Evolutionary conservation across 2,888 invertebrate genomes (phyloP), one percentile per base, ranked within the genome.

Genomic region (Sinelater perroti): DNA sequence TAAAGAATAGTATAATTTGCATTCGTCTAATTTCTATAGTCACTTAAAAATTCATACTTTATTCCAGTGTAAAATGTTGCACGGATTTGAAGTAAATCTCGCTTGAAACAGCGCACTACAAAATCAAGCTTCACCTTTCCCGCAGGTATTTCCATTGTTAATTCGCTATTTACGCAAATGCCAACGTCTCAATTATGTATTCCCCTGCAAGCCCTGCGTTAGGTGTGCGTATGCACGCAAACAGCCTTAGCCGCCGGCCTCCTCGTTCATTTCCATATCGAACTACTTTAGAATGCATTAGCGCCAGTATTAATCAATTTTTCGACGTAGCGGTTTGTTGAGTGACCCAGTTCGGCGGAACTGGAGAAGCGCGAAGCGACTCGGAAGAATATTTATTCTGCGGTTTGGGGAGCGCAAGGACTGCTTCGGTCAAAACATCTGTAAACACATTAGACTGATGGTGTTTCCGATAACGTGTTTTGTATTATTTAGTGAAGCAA

Each of bases 161-260:
- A 65, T 65, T 64, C 59, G 63, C 53, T 66, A 66, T 66, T 66
- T 63, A 61, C 64, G 61, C 60, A 66, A 65, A 66, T 61, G 64
- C 66, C 63, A 63, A 66, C 63, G 57, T 63, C 65, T 66, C 64
- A 66, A 65, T 66, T 66, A 66, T 66, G 54, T 56, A 66, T 63
- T 66, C 65, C 55, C 58, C 49, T 60, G 45, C 46, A 56, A 56
- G 47, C 63, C 56, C 38, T 62, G 56, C 57, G 44, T 46, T 54
- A 55, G 55, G 61, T 58, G 56, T 64, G 61, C 63, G 62, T 63
- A 61, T 62, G 59, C 64, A 63, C 64, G 60, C 63, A 63, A 63
- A 55, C 42, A 35, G 57, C 24, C 28, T 46, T 54, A 33, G 24
- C 30, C 53, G 38, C 52, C 31, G 40, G 40, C 61, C 31, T 53